Evolutionary conservation across 1,140 invertebrate species (phyloP).

Genomic region (Teleogryllus occipitalis): DNA sequence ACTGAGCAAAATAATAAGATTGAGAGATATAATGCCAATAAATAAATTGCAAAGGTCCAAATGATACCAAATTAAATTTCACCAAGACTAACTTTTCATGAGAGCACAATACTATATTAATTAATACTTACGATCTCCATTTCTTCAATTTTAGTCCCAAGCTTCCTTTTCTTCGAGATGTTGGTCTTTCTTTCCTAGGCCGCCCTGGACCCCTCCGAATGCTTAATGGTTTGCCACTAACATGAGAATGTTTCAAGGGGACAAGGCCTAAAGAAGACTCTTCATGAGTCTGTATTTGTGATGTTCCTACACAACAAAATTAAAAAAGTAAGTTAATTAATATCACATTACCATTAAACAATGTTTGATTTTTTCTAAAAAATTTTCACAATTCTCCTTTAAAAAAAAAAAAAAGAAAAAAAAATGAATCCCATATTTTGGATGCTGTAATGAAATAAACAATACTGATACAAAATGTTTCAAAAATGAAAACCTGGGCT

Average conservation of each 20-base stretch:
- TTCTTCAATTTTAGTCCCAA: slow-evolving; percentile 29
- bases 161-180: slow-evolving; percentile 26
- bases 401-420: background rate
- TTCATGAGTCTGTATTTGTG: slow-evolving; percentile 12
- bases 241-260: slow-evolving; percentile 8
- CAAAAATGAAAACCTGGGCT: slow-evolving; percentile 30
- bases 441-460: slow-evolving; percentile 4
- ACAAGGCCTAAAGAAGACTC: background rate
- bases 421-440: background rate
- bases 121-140: slow-evolving; percentile 29
- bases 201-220: slow-evolving; percentile 59
- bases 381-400: background rate
- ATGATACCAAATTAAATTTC: no score
- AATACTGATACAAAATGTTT: slow-evolving; percentile 10
- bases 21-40: background rate
- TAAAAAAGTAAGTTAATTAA: background rate
- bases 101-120: background rate
- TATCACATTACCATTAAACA: background rate
- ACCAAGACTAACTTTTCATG: background rate
- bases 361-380: background rate
- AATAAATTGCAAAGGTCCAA: background rate
- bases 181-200: slow-evolving; percentile 52
- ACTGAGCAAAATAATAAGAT: background rate
- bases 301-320: background rate
- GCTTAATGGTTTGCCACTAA: slow-evolving; percentile 44